These are phyloP conservation scores for Prionailurus bengalensis DNA, from an alignment of 2,113 vertebrate genomes.

Conservation along the genomic window DNA sequence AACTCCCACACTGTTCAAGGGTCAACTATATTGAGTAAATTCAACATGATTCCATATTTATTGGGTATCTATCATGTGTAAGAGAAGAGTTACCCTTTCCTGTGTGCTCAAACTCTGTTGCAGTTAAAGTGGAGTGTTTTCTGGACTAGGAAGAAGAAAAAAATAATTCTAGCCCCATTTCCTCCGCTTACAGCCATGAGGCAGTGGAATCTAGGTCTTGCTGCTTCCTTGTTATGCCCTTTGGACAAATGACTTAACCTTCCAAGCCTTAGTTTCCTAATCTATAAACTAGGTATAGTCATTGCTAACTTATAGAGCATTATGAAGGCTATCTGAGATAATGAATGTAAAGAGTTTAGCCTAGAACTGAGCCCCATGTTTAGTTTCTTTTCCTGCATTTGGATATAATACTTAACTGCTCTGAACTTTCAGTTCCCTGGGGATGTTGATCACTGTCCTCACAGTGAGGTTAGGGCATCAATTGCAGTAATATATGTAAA, in stretches of 20 bases:
- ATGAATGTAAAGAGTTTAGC: background rate
- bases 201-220: background rate
- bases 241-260: background rate
- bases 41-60: background rate
- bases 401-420: background rate
- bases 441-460: background rate
- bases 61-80: background rate
- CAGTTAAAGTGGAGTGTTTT: background rate
- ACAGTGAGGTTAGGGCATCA: background rate
- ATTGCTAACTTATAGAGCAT: background rate
- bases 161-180: background rate
- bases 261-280: background rate
- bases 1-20: background rate
- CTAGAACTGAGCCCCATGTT: background rate
- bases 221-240: background rate
- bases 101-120: background rate
- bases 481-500: background rate
- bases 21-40: background rate
- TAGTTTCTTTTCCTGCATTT: background rate
- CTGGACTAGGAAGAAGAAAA: background rate
- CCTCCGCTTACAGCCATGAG: background rate
- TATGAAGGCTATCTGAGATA: background rate
- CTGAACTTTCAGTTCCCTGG: background rate
- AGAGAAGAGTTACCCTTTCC: background rate
- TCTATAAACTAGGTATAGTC: background rate